Evolutionary conservation across 2,113 vertebrate genomes (phyloP), one percentile per base, ranked within the genome.

Genomic region (Panthera uncia): DNA sequence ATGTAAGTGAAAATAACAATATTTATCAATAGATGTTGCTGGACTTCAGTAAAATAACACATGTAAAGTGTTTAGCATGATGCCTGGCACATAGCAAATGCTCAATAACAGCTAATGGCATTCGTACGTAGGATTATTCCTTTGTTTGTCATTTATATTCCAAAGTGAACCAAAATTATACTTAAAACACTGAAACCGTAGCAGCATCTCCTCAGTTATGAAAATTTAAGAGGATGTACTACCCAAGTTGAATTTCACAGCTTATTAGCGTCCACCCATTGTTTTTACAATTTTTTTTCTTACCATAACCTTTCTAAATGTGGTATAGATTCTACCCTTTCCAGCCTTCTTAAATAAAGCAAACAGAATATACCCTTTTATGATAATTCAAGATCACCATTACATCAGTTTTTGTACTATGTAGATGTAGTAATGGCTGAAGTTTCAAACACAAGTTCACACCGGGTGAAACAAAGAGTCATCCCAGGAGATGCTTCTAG

Each of bases 131-230:
- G 4, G 45, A 89, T 89, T 92, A 78, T 79, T 89, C 45, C 48
- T 52, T 3, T 61, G 69, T 92, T 97, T 95, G 66, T 31, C 65
- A 45, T 86, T 52, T 93, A 55, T 57, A 41, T 84, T 84, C 57
- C 71, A 48, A 89, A 94, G 65, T 55, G 19, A 91, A 38, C 69
- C 63, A 73, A 82, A 93, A 36, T 74, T 86, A 91, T 95, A 63
- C 57, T 84, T 36, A 38, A 65, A 91, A 63, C 18, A 74, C 73
- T 63, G 57, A 82, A 38, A 68, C n/a, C 41, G 3, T 25, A 82
- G 8, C 7, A 91, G 38, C 33, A 91, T 15, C 76, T 91, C n/a
- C n/a, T 91, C 48, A 74, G 66, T 76, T 90, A n/a, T 3, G 38
- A 68, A 25, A 12, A 29, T 66, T 80, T 45, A 82, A 92, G 29